Conservation (phyloP, 1,140 invertebrate genomes). For the Lepidostoma basale region DNA sequence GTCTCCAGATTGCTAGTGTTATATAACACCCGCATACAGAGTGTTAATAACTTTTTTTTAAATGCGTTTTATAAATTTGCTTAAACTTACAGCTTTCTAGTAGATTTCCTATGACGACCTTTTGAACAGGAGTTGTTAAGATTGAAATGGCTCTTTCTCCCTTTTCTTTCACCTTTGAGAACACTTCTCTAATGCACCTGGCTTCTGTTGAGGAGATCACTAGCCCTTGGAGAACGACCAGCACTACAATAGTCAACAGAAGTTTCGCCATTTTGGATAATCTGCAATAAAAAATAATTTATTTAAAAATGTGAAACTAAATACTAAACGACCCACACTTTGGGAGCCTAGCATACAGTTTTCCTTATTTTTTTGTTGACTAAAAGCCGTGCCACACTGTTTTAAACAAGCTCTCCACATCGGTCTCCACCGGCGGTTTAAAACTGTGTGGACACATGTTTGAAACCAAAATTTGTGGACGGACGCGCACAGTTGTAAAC, state of each 20-base stretch:
- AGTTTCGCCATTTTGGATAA: not conserved
- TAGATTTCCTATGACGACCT: not conserved
- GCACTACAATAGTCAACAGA: not conserved
- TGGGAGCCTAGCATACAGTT: no score
- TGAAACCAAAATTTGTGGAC: no score
- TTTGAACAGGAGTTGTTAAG: slow-evolving; percentile 1
- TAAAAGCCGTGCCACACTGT: no score
- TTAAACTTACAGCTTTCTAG: slow-evolving; percentile 5
- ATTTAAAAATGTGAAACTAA: not conserved
- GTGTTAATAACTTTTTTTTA: not conserved
- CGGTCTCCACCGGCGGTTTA: no score
- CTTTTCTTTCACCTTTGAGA: not conserved
- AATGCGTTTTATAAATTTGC: not conserved
- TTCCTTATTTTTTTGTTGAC: no score
- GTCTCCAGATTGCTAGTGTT: no score
- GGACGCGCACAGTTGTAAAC: no score
- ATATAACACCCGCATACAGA: no score
- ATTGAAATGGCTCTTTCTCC: not conserved
- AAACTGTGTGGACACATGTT: no score
- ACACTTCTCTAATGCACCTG: not conserved
- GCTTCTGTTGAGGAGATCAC: not conserved
- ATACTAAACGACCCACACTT: no score
- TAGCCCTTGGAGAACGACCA: not conserved
- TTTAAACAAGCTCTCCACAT: no score
- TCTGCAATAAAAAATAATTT: not conserved